A percentile compares a stretch with the other conserved stretches of the same genome.
Evolutionary conservation across 2,797 vertebrate species (phyloP).

Genomic region (Sebastes minor): DNA sequence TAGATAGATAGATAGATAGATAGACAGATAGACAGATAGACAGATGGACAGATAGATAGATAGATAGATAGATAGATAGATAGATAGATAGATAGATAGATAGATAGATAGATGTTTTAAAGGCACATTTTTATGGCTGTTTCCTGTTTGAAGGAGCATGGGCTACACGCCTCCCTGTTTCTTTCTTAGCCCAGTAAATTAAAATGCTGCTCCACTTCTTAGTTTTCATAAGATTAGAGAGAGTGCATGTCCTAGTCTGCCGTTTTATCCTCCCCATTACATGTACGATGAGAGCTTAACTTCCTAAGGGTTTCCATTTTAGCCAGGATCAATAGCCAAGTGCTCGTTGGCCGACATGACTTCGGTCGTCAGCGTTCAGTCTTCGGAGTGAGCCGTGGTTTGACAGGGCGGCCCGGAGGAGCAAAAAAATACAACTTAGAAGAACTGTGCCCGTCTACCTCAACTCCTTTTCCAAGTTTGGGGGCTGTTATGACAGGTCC

Average conservation of each 20-base stretch:
- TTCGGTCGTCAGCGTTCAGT: conserved; percentile 47
- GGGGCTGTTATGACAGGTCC: conserved; percentile 41
- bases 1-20: too few species aligned
- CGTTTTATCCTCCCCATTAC: conserved; percentile 70
- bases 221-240: conserved; percentile 75
- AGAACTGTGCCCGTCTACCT: conserved; percentile 22
- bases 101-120: too few species aligned
- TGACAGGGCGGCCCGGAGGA: conserved; percentile 22
- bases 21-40: too few species aligned
- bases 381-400: conserved; percentile 27
- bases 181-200: conserved; percentile 61
- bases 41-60: too few species aligned
- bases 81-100: too few species aligned
- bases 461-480: conserved; percentile 47
- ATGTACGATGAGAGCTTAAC: conserved; percentile 70
- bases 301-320: conserved; percentile 75
- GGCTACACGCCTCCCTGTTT: conserved; percentile 13
- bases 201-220: conserved; percentile 72
- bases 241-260: conserved; percentile 67
- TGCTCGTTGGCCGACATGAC: conserved; percentile 59
- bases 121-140: background rate
- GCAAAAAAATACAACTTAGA: conserved; percentile 46
- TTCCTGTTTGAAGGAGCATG: conserved; percentile 1
- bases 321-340: conserved; percentile 75
- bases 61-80: too few species aligned